Evolutionary conservation across 2,797 vertebrate species (phyloP).

Genomic region (Spondyliosoma cantharus): DNA sequence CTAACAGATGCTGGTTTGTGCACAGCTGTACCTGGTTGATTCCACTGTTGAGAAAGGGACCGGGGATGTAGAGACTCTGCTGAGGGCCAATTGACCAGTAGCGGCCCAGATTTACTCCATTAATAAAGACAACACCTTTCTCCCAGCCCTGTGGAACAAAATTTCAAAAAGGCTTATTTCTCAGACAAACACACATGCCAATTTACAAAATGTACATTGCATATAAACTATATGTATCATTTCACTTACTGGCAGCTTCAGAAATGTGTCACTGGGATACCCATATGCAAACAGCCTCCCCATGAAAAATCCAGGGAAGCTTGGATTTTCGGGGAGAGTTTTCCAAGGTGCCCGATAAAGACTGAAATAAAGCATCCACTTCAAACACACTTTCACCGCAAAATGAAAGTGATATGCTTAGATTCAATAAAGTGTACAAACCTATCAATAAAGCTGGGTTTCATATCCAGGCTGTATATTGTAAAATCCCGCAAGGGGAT

Average conservation of each 20-base stretch:
- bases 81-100: constrained; percentile 97
- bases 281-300: constrained; percentile 86
- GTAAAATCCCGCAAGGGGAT: constrained; percentile 90
- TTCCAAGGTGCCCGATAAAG: constrained; percentile 85
- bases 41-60: constrained; percentile 89
- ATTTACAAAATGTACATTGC: background rate
- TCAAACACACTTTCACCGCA: constrained; percentile 36
- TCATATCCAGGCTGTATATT: constrained; percentile 96
- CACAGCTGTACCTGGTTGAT: constrained; percentile 87
- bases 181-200: background rate
- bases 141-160: constrained; percentile 89
- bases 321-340: constrained; percentile 78
- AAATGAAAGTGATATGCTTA: constrained; percentile 33
- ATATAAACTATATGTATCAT: background rate
- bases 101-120: constrained; percentile 92
- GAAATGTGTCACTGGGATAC: constrained; percentile 90
- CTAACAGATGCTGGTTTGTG: background rate
- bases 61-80: constrained; percentile 93
- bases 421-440: constrained; percentile 74
- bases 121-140: constrained; percentile 94
- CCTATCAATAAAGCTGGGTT: constrained; percentile 91
- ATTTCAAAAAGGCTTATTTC: background rate
- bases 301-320: constrained; percentile 90
- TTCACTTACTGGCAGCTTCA: constrained; percentile 89
- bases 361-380: constrained; percentile 73